Evolutionary conservation across 2,113 vertebrate genomes (phyloP).

Genomic region (Tupaia tana): DNA sequence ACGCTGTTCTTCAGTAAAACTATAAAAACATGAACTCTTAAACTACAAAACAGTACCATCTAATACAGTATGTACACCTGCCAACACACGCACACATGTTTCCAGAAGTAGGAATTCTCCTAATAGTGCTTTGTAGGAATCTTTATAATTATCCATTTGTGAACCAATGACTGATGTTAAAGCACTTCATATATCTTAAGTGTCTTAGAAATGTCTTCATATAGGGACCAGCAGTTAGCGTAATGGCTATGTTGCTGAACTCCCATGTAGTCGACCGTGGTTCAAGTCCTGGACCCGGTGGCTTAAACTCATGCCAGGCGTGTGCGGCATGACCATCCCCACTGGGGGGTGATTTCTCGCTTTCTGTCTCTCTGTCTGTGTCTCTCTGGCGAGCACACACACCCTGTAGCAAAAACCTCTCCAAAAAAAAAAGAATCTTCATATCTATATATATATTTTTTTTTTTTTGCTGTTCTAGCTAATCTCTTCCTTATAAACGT

Average conservation of each 20-base stretch:
- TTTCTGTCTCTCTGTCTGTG: too few relatives aligned
- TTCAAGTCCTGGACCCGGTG: too few relatives aligned
- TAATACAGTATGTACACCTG: neutral
- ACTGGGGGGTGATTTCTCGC: too few relatives aligned
- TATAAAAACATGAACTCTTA: neutral
- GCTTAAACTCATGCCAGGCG: too few relatives aligned
- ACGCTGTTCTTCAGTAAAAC: neutral
- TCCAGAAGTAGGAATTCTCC: neutral
- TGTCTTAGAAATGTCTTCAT: neutral
- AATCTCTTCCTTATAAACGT: neutral
- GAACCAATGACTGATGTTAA: conserved; percentile 18
- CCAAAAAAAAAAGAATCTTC: too few relatives aligned
- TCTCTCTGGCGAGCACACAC: too few relatives aligned
- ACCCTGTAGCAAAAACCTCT: too few relatives aligned
- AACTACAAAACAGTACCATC: neutral
- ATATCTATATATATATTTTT: too few relatives aligned
- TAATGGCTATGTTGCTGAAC: too few relatives aligned
- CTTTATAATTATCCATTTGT: conserved; percentile 1
- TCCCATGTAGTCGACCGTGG: too few relatives aligned
- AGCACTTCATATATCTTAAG: neutral
- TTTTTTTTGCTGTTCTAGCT: neutral
- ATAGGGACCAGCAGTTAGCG: neutral
- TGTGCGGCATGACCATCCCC: too few relatives aligned
- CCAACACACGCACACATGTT: neutral
- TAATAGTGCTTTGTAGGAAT: neutral